Conservation (phyloP, 2,797 vertebrate genomes). For the Streptopelia turtur region DNA sequence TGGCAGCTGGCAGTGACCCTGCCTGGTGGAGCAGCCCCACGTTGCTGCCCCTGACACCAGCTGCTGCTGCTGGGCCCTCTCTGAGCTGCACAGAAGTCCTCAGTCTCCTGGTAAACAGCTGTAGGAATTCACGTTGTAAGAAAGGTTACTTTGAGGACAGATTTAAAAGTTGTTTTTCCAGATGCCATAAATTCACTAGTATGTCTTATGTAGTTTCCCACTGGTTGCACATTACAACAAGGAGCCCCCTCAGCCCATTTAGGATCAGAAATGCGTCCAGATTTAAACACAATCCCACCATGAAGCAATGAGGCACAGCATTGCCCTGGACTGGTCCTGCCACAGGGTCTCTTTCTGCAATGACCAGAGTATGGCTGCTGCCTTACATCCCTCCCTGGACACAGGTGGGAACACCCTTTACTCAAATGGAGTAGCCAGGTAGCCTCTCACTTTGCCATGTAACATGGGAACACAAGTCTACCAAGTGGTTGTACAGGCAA, state of each 20-base stretch:
- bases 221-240: neutral
- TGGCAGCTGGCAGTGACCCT: neutral
- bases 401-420: neutral
- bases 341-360: neutral
- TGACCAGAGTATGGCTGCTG: neutral
- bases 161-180: neutral
- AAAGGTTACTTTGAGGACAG: neutral
- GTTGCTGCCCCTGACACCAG: neutral
- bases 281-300: neutral
- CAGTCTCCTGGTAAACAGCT: neutral
- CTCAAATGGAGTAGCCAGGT: neutral
- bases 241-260: too few species aligned
- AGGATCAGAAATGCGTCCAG: neutral
- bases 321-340: neutral
- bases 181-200: neutral
- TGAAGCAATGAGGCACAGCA: neutral
- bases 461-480: neutral
- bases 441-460: accelerated
- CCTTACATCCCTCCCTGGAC: neutral
- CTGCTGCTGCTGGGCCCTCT: neutral
- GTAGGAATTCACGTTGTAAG: neutral
- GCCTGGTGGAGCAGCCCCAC: neutral
- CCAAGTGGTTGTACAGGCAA: accelerated
- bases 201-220: neutral
- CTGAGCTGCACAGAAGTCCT: neutral